A percentile compares a stretch with the other conserved stretches of the same genome.
Conservation (phyloP, 2,797 vertebrate species). For the Loriculus beryllinus region DNA sequence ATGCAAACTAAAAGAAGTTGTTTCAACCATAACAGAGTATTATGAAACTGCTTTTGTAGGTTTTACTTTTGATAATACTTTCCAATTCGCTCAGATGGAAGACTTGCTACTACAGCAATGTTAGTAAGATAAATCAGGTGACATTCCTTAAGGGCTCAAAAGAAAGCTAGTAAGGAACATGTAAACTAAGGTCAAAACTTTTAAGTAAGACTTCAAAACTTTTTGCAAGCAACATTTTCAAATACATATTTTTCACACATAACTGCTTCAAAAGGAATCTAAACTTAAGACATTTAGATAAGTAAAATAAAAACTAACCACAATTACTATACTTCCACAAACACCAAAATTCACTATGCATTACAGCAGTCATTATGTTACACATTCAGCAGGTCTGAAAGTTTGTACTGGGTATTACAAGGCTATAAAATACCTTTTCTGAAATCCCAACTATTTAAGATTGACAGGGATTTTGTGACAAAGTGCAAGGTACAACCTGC, state of each 20-base stretch:
- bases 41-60: background rate
- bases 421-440: background rate
- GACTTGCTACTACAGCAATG: background rate
- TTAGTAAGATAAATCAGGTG: conserved; percentile 4
- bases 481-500: background rate
- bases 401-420: background rate
- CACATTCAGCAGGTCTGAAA: background rate
- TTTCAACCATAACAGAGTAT: background rate
- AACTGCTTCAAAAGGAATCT: background rate
- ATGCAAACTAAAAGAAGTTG: background rate
- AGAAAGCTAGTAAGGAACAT: background rate
- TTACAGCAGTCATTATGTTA: background rate
- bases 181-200: background rate
- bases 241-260: background rate
- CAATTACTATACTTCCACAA: background rate
- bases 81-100: background rate
- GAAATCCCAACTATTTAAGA: conserved; percentile 3
- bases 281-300: background rate
- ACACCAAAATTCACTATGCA: background rate
- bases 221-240: background rate
- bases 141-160: conserved; percentile 7
- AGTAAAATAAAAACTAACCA: background rate
- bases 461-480: background rate
- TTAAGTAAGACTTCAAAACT: background rate
- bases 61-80: background rate